Base-by-base conservation (phyloP, 2,888 invertebrate species). In the Plebejus melissa region DNA sequence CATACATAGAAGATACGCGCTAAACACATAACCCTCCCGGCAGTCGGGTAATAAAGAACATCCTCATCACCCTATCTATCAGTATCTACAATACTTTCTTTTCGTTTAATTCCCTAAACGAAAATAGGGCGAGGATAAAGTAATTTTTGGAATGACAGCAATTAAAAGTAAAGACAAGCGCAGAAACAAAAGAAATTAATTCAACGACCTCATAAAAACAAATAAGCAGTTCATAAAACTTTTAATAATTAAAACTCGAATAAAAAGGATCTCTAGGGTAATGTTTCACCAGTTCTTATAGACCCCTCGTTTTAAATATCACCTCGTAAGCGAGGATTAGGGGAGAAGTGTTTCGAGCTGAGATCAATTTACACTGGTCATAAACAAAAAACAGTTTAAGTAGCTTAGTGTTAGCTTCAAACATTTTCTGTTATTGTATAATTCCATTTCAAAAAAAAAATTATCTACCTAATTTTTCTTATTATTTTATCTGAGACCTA, bases 141-240 rank as follows among this genome's bases (percentile, higher is more conserved):
- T 76, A 69, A 77, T 79, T 79, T 72, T 75, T 69, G 70, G 79
- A 81, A 79, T 85, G 85, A 84, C 78, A 80, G 81, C 84, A 84
- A 86, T 87, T 85, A 82, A 82, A 81, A 82, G 80, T 80, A 80
- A 81, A 81, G 79, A 84, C 84, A 85, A 91, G 85, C 90, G 88
- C 86, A 87, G 86, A 89, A 92, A 93, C 92, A 93, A 93, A 90
- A 88, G 86, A 82, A 90, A 93, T 93, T 92, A 93, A 91, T 90
- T 90, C 87, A 89, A 90, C 91, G 91, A 90, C 86, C 86, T 87
- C 90, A 86, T 93, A 90, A 93, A 93, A 93, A 89, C 85, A 89
- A 92, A 90, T 91, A 91, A 91, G 91, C 93, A 93, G 91, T 92
- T 90, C 88, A 91, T 93, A 90, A 90, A 92, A 93, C 88, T 93